Base-by-base conservation (phyloP, 2,888 invertebrate species). In the Heliconius erato region DNA sequence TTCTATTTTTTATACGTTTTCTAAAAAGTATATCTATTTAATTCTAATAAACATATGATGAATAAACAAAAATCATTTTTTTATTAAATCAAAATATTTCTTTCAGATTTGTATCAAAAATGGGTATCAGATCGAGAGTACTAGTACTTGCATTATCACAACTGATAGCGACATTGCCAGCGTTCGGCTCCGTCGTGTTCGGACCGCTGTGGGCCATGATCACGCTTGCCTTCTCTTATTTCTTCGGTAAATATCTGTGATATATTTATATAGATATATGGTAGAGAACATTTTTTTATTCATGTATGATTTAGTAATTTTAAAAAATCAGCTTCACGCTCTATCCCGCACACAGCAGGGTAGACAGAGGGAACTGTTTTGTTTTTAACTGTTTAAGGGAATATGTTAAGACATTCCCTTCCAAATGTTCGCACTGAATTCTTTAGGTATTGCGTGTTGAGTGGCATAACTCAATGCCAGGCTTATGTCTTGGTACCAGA, bases 171-270 rank as follows among this genome's bases (percentile, higher is more conserved):
- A 98, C 98, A 0, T 97, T 98, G 23, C 98, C 98, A 59, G 98
- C 98, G 11, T 98, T 98, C 91, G 98, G 98, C 12, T 98, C 98
- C 6, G 98, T 98, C 4, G 97, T 97, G 88, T 98, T 98, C 89
- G 97, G 97, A 16, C 98, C 98, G 0, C 95, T 98, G 2, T 98
- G 98, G 97, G 98, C 98, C 7, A 98, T 98, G 97, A 97, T 98
- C 85, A 98, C 98, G 0, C 96, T 98, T 3, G 98, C 98, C n/a
- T 96, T 98, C 84, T 98, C 98, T 1, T 98, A 98, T 91, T 98
- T 98, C 94, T 98, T 98, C 88, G 98, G 98, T 98, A 94, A 97
- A 96, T 71, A 40, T 90, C 49, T 4, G 19, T 68, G 14, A 11
- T 5, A 71, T 59, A 59, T n/a, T 1, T 35, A 59, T 26, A 23